Evolutionary conservation across 2,797 vertebrate genomes (phyloP).

Genomic region (Manis javanica): DNA sequence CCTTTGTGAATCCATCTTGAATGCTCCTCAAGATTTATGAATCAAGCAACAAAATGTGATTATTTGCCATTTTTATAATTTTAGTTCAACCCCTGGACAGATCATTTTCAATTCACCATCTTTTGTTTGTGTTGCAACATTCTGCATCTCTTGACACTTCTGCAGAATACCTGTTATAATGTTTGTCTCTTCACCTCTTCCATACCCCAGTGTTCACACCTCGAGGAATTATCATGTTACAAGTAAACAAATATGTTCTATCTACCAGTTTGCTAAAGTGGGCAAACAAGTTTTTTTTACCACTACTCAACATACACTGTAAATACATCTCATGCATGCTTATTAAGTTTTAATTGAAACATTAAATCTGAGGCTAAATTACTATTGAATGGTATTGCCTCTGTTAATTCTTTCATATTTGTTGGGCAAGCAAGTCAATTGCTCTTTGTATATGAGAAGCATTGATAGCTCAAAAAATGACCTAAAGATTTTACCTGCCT

Average conservation of each 20-base stretch:
- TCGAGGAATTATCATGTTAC: constrained; percentile 85
- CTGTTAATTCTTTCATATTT: constrained; percentile 70
- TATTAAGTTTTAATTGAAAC: constrained; percentile 84
- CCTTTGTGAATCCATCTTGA: constrained; percentile 51
- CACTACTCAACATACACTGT: constrained; percentile 76
- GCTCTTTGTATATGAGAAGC: neutral
- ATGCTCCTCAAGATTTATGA: constrained; percentile 51
- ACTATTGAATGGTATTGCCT: constrained; percentile 50
- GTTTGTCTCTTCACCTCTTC: constrained; percentile 83
- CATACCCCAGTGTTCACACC: constrained; percentile 81
- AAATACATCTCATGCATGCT: constrained; percentile 77
- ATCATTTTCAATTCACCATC: constrained; percentile 75
- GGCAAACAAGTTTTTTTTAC: constrained; percentile 84
- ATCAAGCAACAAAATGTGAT: constrained; percentile 60
- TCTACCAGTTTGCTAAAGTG: constrained; percentile 83
- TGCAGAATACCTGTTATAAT: constrained; percentile 79
- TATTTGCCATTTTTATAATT: constrained; percentile 69
- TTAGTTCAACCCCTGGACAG: constrained; percentile 78
- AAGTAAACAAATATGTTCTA: constrained; percentile 87
- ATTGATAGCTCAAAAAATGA: constrained; percentile 44
- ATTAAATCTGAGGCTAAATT: constrained; percentile 56
- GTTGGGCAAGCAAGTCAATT: constrained; percentile 70
- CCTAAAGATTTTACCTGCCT: constrained; percentile 63
- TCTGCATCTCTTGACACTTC: constrained; percentile 80
- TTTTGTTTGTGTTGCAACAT: constrained; percentile 81